Percentiles rank a stretch among this genome's conserved stretches.
Conservation (phyloP, 2,797 vertebrate species). For the Vireo griseus region DNA sequence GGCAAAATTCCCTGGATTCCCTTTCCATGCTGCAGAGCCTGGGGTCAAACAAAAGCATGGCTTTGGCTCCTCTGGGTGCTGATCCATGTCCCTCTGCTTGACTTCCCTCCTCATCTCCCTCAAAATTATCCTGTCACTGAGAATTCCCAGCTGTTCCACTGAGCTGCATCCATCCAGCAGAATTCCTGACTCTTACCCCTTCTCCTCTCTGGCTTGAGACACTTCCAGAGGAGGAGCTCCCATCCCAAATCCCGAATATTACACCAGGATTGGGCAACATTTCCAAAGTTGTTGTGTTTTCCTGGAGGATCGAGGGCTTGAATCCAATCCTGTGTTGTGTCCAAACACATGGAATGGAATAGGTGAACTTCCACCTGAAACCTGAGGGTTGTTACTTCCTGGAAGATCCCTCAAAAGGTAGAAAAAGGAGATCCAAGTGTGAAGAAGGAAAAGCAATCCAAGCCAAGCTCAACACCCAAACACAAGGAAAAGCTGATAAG, state of each 20-base stretch:
- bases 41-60: neutral
- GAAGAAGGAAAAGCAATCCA: neutral
- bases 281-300: neutral
- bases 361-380: neutral
- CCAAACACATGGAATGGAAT: neutral
- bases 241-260: neutral
- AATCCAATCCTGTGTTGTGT: neutral
- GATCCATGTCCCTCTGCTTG: too few species aligned
- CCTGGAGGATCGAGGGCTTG: neutral
- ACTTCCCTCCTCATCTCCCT: neutral
- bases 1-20: neutral
- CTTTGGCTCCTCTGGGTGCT: neutral
- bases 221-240: neutral
- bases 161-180: neutral
- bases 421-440: neutral
- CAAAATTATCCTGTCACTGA: neutral
- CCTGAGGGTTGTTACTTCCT: neutral
- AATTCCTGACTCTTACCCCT: neutral
- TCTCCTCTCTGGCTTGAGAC: neutral
- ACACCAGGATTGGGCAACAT: neutral
- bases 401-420: neutral
- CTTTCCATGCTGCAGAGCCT: neutral
- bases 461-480: neutral
- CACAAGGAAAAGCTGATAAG: neutral
- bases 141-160: neutral